Conservation (phyloP, 1,140 invertebrate species). For the Drosophila funebris region DNA sequence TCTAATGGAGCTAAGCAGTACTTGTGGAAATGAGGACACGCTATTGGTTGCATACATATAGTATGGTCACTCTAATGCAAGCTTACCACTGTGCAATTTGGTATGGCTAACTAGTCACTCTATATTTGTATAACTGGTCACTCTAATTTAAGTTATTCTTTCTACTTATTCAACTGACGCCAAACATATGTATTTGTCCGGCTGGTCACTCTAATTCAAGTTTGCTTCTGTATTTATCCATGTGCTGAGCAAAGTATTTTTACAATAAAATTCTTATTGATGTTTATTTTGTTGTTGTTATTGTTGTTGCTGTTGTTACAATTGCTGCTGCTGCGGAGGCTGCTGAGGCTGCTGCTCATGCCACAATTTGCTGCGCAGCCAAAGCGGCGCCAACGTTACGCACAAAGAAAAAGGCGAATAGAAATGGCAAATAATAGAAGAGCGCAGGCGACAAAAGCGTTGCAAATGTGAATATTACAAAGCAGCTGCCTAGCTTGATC, state of each 20-base stretch:
- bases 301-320: constrained; percentile 8
- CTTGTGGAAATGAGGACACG: too few relatives aligned
- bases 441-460: constrained; percentile 35
- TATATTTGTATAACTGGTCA: too few relatives aligned
- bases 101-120: too few relatives aligned
- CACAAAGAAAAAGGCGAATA: constrained; percentile 25
- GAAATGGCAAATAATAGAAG: constrained; percentile 25
- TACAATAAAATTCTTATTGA: constrained; percentile 67
- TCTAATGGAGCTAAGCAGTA: too few relatives aligned
- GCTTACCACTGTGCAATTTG: too few relatives aligned
- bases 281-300: constrained; percentile 70
- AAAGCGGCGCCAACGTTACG: constrained; percentile 48
- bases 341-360: constrained; percentile 11
- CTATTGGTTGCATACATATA: too few relatives aligned
- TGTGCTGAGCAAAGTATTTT: constrained; percentile 51
- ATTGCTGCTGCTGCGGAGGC: not conserved
- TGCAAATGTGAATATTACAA: not conserved
- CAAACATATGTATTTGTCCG: not conserved
- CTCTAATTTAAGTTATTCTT: too few relatives aligned
- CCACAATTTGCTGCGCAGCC: constrained; percentile 51
- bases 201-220: constrained; percentile 5
- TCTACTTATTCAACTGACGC: not conserved
- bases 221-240: constrained; percentile 1
- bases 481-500: too few relatives aligned
- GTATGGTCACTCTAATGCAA: too few relatives aligned